Percentiles rank a stretch among this genome's conserved stretches.
Conservation (phyloP, 2,888 invertebrate genomes). For the Stenchaetothrips biformis region DNA sequence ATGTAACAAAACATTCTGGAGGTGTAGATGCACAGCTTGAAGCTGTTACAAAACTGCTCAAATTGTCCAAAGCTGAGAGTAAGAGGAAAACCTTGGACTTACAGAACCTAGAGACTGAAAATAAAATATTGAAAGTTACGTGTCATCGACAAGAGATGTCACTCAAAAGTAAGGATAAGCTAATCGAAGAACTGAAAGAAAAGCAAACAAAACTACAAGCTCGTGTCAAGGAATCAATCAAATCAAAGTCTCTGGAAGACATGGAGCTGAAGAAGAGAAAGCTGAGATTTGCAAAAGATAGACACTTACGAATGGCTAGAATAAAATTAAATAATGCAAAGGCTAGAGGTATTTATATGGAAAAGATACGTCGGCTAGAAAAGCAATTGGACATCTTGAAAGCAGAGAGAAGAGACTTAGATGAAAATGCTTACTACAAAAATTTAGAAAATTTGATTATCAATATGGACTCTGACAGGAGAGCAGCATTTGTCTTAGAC, state of each 20-base stretch:
- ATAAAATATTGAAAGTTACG: neutral
- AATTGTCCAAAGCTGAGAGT: neutral
- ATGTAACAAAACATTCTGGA: neutral
- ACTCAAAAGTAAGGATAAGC: neutral
- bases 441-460: neutral
- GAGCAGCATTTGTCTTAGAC: neutral
- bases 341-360: neutral
- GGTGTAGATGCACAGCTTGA: neutral
- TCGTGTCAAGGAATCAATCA: neutral
- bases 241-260: no score
- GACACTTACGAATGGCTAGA: neutral
- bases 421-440: neutral
- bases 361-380: neutral
- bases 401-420: neutral
- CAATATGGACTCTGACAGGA: neutral
- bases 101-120: neutral
- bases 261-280: neutral
- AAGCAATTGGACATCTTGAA: neutral
- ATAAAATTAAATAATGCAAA: neutral
- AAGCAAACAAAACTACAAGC: neutral
- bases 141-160: neutral
- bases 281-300: neutral
- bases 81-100: neutral
- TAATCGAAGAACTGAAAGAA: neutral
- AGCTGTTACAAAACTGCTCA: neutral